These are phyloP conservation scores for Andrena bicolor DNA, from an alignment of 2,888 invertebrate species.

Conservation along the genomic window DNA sequence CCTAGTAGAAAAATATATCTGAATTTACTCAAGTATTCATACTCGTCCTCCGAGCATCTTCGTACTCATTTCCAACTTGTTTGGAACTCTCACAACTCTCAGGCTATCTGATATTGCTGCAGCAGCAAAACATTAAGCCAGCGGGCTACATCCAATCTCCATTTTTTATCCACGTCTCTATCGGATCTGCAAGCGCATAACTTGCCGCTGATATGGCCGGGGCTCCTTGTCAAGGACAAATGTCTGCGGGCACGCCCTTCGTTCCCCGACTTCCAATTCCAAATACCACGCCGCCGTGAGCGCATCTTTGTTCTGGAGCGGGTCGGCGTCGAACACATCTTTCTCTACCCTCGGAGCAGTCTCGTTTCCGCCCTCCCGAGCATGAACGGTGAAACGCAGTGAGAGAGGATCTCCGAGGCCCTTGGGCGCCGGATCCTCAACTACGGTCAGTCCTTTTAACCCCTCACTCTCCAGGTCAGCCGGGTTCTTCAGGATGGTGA, in stretches of 20 bases:
- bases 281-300: conserved; percentile 48
- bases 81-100: background rate
- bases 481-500: conserved; percentile 62
- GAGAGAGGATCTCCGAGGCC: conserved; percentile 62
- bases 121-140: background rate
- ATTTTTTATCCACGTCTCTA: conserved; percentile 21
- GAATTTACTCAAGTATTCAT: no score
- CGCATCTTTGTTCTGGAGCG: conserved; percentile 64
- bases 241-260: conserved; percentile 59
- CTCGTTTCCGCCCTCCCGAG: conserved; percentile 71
- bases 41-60: background rate
- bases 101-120: background rate
- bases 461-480: conserved; percentile 56
- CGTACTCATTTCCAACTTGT: background rate
- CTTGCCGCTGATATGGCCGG: conserved; percentile 37
- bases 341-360: conserved; percentile 62
- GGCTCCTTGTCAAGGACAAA: conserved; percentile 59
- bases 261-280: conserved; percentile 62
- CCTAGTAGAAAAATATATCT: no score
- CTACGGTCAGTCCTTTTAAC: conserved; percentile 71
- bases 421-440: conserved; percentile 66
- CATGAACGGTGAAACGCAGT: conserved; percentile 55
- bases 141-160: conserved; percentile 12
- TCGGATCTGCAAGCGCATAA: conserved; percentile 35
- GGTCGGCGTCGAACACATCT: conserved; percentile 51